phyloP scores from a whole-genome alignment of 2,113 vertebrate genomes.

The Fregata magnificens region DNA sequence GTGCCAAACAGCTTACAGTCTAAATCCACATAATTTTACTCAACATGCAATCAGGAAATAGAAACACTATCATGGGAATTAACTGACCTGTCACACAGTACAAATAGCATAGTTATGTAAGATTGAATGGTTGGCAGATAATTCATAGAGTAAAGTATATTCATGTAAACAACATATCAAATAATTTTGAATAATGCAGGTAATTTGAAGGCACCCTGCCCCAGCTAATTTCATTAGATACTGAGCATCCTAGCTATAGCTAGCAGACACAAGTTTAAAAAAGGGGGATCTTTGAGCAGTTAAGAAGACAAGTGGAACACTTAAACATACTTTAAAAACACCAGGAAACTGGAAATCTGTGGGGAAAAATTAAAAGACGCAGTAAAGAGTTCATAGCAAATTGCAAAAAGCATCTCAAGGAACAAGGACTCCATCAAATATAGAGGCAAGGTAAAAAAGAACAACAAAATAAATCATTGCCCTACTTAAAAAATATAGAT shows the following conservation, averaged over 20 bases:
- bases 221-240: not conserved
- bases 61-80: not conserved
- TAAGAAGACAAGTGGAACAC: slow-evolving; percentile 24
- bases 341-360: not conserved
- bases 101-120: not conserved
- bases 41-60: not conserved
- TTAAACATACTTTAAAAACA: slow-evolving; percentile 13
- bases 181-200: not conserved
- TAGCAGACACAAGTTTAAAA: not conserved
- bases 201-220: not conserved
- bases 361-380: not conserved
- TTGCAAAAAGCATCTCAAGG: slow-evolving; percentile 35
- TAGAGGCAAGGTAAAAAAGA: not conserved
- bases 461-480: not conserved
- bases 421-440: not conserved
- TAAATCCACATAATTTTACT: not conserved
- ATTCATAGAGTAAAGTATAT: not conserved
- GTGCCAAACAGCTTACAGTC: not conserved
- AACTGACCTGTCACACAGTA: not conserved
- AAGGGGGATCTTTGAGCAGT: not conserved
- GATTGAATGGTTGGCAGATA: not conserved
- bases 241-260: not conserved
- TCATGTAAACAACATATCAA: not conserved
- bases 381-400: slow-evolving; percentile 17
- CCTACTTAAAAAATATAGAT: slow-evolving; percentile 39